phyloP scores from a whole-genome alignment of 1,140 invertebrate genomes.

The Delia radicum region DNA sequence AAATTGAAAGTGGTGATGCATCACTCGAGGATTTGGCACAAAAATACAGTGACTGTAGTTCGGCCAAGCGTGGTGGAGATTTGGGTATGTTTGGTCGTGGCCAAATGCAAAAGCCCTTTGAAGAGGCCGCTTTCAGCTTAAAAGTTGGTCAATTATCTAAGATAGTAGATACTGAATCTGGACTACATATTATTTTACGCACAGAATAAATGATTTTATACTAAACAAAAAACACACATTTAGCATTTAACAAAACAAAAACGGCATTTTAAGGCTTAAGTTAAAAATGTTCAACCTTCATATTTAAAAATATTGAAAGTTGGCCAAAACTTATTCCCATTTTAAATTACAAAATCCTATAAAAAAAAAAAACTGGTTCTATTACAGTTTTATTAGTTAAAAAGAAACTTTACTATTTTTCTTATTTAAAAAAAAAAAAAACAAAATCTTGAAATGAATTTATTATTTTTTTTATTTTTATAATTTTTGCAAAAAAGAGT shows the following conservation, averaged over 20 bases:
- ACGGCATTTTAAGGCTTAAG: background rate
- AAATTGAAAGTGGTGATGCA: conserved; percentile 74
- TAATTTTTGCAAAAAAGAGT: too few relatives aligned
- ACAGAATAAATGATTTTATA: conserved; percentile 67
- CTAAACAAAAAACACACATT: background rate
- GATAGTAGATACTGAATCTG: conserved; percentile 93
- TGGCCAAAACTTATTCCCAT: too few relatives aligned
- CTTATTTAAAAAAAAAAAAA: too few relatives aligned
- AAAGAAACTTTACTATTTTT: too few relatives aligned
- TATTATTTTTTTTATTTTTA: too few relatives aligned
- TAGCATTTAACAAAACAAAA: background rate
- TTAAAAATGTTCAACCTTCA: background rate
- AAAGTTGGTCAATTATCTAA: conserved; percentile 91
- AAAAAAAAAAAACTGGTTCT: too few relatives aligned
- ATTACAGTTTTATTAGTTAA: too few relatives aligned
- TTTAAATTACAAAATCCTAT: too few relatives aligned
- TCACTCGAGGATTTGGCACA: conserved; percentile 86
- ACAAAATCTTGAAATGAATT: too few relatives aligned
- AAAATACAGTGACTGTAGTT: conserved; percentile 95
- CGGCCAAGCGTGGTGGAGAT: conserved; percentile 91
- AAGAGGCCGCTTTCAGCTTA: conserved; percentile 91
- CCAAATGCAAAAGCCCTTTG: conserved; percentile 96
- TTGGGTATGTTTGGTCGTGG: conserved; percentile 82
- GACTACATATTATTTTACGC: conserved; percentile 92
- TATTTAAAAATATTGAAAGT: too few relatives aligned